Conservation (phyloP, 2,113 vertebrate genomes). For the Salvelinus alpinus region DNA sequence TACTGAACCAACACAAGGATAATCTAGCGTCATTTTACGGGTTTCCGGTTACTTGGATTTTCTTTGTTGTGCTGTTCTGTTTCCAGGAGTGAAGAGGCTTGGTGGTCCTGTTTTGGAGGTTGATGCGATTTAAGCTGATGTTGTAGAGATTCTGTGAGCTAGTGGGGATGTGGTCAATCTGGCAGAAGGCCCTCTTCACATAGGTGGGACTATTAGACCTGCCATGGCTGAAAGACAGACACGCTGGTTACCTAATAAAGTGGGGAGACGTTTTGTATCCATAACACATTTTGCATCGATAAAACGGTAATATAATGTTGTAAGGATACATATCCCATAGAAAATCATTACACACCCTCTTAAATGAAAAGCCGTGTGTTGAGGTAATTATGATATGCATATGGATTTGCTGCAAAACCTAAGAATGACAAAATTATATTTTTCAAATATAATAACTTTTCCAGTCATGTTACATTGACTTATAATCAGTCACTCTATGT, state of each 20-base stretch:
- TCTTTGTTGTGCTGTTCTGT: slow-evolving; percentile 1
- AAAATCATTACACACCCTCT: too few relatives aligned
- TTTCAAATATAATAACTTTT: too few relatives aligned
- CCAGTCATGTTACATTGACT: too few relatives aligned
- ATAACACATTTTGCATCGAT: too few relatives aligned
- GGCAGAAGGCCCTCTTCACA: slow-evolving; percentile 65
- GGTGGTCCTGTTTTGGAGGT: slow-evolving; percentile 16
- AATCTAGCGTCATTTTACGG: neutral
- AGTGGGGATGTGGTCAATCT: slow-evolving; percentile 25
- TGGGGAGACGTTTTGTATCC: too few relatives aligned
- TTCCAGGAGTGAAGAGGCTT: neutral
- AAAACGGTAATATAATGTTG: too few relatives aligned
- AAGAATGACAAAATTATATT: too few relatives aligned
- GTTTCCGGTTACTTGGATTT: neutral
- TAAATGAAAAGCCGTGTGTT: too few relatives aligned
- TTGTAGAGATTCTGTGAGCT: slow-evolving; percentile 38
- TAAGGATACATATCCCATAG: too few relatives aligned
- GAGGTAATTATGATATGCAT: too few relatives aligned
- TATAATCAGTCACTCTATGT: neutral
- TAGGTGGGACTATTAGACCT: slow-evolving; percentile 82
- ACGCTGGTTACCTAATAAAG: slow-evolving; percentile 3
- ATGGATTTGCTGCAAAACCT: too few relatives aligned
- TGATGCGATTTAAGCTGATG: slow-evolving; percentile 36
- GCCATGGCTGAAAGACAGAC: slow-evolving; percentile 76
- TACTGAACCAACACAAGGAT: slow-evolving; percentile 7